Conservation (phyloP, 2,888 invertebrate species). For the Drosophila engyochracea region DNA sequence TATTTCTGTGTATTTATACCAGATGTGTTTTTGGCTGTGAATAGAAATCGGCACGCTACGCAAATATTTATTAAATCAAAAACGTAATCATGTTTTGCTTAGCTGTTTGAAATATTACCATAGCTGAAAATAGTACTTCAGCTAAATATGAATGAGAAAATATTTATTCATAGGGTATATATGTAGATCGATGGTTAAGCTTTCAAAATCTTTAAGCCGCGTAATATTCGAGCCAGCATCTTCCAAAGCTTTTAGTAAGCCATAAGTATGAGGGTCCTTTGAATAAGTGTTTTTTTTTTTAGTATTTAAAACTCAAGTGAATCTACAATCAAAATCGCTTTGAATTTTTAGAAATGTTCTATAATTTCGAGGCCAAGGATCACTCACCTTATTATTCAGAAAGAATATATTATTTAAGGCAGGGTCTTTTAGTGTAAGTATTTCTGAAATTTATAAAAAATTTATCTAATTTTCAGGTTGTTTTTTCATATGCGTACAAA, state of each 20-base stretch:
- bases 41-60: conserved; percentile 3
- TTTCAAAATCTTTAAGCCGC: neutral
- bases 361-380: neutral
- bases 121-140: neutral
- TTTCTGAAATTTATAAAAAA: neutral
- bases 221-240: neutral
- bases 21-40: conserved; percentile 30
- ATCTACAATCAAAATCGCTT: neutral
- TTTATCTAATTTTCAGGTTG: neutral
- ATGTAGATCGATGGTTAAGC: neutral
- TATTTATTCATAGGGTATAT: neutral
- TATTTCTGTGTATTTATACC: conserved; percentile 33
- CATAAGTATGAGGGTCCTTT: neutral
- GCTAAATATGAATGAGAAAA: neutral
- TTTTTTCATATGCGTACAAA: neutral
- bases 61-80: conserved; percentile 17
- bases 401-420: neutral
- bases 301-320: neutral
- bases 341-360: neutral
- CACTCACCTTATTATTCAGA: neutral
- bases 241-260: neutral
- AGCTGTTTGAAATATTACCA: neutral
- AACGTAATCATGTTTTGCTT: conserved; percentile 10
- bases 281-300: neutral
- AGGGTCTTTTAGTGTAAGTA: neutral